Conservation (phyloP, 2,113 vertebrate species). For the Chinchilla lanigera region DNA sequence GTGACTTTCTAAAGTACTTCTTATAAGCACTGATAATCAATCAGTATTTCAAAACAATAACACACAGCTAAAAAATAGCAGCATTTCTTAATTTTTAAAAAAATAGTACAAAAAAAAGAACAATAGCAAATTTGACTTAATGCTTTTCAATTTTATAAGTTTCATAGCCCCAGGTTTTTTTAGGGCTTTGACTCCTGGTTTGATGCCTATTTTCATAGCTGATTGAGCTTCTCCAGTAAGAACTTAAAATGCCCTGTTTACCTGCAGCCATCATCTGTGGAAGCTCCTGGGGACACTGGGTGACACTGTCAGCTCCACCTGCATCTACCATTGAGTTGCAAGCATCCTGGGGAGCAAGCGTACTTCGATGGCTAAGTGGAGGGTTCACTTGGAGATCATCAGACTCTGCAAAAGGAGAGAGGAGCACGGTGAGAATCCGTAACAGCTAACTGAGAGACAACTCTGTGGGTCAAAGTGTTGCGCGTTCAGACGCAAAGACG, state of each 20-base stretch:
- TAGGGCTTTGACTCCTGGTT: not conserved
- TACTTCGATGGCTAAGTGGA: slow-evolving; percentile 72
- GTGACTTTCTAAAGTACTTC: slow-evolving; percentile 17
- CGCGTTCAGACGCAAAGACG: not conserved
- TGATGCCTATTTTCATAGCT: not conserved
- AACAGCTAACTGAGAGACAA: not conserved
- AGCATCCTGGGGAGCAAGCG: slow-evolving; percentile 74
- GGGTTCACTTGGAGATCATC: slow-evolving; percentile 83
- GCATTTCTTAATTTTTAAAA: not conserved
- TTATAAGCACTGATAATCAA: not conserved
- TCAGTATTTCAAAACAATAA: not conserved
- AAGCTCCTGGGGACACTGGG: slow-evolving; percentile 78
- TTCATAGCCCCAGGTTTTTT: not conserved
- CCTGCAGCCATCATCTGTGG: slow-evolving; percentile 93
- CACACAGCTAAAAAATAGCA: not conserved
- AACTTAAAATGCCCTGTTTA: slow-evolving; percentile 78
- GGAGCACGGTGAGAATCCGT: not conserved
- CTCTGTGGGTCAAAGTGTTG: not conserved
- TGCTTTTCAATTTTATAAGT: not conserved
- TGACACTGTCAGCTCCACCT: slow-evolving; percentile 82
- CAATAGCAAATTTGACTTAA: not conserved
- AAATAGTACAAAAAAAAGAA: too few species aligned
- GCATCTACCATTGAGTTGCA: slow-evolving; percentile 83
- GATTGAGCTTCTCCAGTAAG: not conserved
- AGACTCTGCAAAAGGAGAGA: slow-evolving; percentile 83